Percentiles rank a stretch among this genome's conserved stretches.
Evolutionary conservation across 2,113 vertebrate species (phyloP).

Genomic region (Astatoreochromis straeleni): DNA sequence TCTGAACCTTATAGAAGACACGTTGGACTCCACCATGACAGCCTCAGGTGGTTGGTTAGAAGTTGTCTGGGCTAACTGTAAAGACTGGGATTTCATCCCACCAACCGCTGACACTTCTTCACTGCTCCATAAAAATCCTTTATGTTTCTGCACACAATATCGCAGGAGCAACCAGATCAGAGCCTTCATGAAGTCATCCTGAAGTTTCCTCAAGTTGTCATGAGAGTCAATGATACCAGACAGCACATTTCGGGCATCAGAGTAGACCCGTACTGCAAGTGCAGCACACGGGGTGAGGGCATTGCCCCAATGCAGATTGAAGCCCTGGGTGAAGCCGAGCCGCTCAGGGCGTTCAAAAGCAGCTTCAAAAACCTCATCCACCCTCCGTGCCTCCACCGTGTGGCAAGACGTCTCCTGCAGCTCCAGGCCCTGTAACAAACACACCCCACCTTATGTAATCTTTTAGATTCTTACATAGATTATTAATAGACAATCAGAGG

Average conservation of each 20-base stretch:
- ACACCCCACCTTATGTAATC: not conserved
- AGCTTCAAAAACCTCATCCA: slow-evolving; percentile 91
- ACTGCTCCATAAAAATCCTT: slow-evolving; percentile 43
- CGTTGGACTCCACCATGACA: slow-evolving; percentile 46
- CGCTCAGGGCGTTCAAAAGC: slow-evolving; percentile 82
- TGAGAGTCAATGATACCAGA: slow-evolving; percentile 93
- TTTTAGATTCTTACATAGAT: not conserved
- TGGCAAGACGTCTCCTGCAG: slow-evolving; percentile 97
- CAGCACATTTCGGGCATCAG: slow-evolving; percentile 86
- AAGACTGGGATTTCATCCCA: slow-evolving; percentile 62
- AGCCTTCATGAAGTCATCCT: slow-evolving; percentile 88
- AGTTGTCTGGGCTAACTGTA: slow-evolving; percentile 59
- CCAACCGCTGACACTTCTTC: slow-evolving; percentile 59
- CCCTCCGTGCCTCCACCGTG: slow-evolving; percentile 88
- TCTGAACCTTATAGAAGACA: slow-evolving; percentile 50
- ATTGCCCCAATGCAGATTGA: slow-evolving; percentile 91
- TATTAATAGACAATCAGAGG: not conserved
- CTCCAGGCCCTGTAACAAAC: slow-evolving; percentile 83
- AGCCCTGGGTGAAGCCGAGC: slow-evolving; percentile 66
- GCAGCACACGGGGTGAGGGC: slow-evolving; percentile 84
- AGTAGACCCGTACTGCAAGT: slow-evolving; percentile 85
- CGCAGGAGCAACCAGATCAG: slow-evolving; percentile 89
- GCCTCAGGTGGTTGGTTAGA: slow-evolving; percentile 42
- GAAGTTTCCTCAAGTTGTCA: slow-evolving; percentile 87
- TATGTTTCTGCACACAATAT: slow-evolving; percentile 69